Evolutionary conservation across 35 echinoderm and acorn worm species (phyloP).

Genomic region (Strongylocentrotus purpuratus): DNA sequence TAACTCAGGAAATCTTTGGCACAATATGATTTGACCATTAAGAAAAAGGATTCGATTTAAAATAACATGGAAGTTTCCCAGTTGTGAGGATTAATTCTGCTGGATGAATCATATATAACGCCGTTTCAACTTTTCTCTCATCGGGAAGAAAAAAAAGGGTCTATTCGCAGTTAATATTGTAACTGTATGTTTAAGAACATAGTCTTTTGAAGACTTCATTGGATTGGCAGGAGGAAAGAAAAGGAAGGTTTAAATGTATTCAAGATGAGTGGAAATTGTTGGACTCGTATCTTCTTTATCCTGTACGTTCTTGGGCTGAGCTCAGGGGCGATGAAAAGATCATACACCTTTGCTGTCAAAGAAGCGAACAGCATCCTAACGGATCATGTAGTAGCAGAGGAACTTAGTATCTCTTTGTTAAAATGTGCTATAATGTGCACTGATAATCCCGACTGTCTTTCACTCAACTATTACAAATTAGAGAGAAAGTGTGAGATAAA

Average conservation of each 20-base stretch:
- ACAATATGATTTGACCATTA: too few species aligned
- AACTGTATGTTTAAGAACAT: too few species aligned
- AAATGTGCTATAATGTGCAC: not conserved
- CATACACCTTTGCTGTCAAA: not conserved
- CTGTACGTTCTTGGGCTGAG: not conserved
- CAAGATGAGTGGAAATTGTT: not conserved
- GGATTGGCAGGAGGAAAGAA: not conserved
- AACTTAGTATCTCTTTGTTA: not conserved
- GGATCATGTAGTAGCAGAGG: not conserved
- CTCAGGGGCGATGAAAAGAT: not conserved
- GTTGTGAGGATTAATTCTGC: too few species aligned
- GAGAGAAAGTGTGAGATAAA: slow-evolving; percentile 25
- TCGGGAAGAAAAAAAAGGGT: too few species aligned
- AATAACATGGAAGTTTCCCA: too few species aligned
- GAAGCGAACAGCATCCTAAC: not conserved
- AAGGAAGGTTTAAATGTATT: not conserved
- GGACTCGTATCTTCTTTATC: not conserved
- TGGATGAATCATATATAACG: too few species aligned
- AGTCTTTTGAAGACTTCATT: not conserved
- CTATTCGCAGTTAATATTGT: too few species aligned
- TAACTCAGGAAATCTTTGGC: too few species aligned
- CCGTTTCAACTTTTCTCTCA: too few species aligned
- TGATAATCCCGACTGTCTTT: not conserved
- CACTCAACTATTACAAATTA: slow-evolving; percentile 8
- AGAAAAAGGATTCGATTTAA: too few species aligned